Conservation (phyloP, 2,888 invertebrate species). For the Caenorhabditis sulstoni region DNA sequence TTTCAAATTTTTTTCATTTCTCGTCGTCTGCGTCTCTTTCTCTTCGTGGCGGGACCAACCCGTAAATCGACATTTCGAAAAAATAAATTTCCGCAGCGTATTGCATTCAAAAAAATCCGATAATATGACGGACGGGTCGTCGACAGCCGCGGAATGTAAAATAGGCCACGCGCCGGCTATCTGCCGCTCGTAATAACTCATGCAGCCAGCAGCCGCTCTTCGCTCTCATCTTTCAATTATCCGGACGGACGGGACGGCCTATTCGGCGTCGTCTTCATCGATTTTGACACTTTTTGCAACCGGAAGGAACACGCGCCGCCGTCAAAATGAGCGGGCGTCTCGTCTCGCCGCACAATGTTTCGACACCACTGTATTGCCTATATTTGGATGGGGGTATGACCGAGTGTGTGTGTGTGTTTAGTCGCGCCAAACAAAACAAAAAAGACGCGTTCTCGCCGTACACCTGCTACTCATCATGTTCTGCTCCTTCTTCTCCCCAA, state of each 20-base stretch:
- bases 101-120: too few species aligned
- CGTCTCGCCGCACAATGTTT: conserved; percentile 28
- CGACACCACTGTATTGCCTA: conserved; percentile 47
- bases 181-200: conserved; percentile 54
- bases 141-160: conserved; percentile 28
- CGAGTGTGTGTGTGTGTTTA: conserved; percentile 49
- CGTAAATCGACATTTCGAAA: too few species aligned
- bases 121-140: background rate
- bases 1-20: too few species aligned
- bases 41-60: too few species aligned
- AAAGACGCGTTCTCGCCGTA: conserved; percentile 45
- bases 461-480: conserved; percentile 55
- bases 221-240: conserved; percentile 51
- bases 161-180: conserved; percentile 45
- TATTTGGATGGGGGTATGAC: conserved; percentile 45
- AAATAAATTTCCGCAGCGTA: too few species aligned
- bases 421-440: conserved; percentile 60
- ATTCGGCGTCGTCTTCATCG: conserved; percentile 24
- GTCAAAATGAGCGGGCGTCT: conserved; percentile 32
- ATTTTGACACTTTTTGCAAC: conserved; percentile 56
- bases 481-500: conserved; percentile 2
- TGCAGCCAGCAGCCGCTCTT: conserved; percentile 26
- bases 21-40: too few species aligned
- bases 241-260: conserved; percentile 5
- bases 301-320: conserved; percentile 37